phyloP scores from a whole-genome alignment of 2,888 invertebrate species.

The Plagodis pulveraria region DNA sequence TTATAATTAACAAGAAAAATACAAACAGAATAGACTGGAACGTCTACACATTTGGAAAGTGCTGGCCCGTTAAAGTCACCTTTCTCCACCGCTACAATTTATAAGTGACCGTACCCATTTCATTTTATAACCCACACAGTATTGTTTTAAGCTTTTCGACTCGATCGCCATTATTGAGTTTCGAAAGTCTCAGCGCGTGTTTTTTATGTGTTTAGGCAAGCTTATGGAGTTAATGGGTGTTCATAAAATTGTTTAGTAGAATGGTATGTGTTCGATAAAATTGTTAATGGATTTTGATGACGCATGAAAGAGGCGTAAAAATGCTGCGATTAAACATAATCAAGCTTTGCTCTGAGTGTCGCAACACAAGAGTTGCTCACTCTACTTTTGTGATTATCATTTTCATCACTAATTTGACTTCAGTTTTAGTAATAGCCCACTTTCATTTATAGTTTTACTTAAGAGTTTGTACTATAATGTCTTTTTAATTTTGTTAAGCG shows the following conservation, averaged over 20 bases:
- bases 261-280: conserved; percentile 14
- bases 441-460: too few species aligned
- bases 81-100: conserved; percentile 60
- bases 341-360: too few species aligned
- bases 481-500: too few species aligned
- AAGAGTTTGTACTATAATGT: too few species aligned
- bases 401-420: too few species aligned
- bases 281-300: conserved; percentile 9
- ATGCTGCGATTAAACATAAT: neutral
- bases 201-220: conserved; percentile 30
- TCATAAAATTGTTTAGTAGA: conserved; percentile 6
- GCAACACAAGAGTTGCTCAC: neutral
- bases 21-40: too few species aligned
- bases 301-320: neutral
- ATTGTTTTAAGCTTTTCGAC: conserved; percentile 27
- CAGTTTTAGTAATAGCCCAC: too few species aligned
- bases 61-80: conserved; percentile 59
- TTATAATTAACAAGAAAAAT: too few species aligned
- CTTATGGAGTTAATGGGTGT: conserved; percentile 13
- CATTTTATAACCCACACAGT: conserved; percentile 24
- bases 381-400: too few species aligned
- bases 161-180: conserved; percentile 24
- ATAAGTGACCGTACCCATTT: conserved; percentile 54
- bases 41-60: too few species aligned
- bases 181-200: conserved; percentile 25